phyloP scores from a whole-genome alignment of 2,797 vertebrate species.

The Pipistrellus nathusii region DNA sequence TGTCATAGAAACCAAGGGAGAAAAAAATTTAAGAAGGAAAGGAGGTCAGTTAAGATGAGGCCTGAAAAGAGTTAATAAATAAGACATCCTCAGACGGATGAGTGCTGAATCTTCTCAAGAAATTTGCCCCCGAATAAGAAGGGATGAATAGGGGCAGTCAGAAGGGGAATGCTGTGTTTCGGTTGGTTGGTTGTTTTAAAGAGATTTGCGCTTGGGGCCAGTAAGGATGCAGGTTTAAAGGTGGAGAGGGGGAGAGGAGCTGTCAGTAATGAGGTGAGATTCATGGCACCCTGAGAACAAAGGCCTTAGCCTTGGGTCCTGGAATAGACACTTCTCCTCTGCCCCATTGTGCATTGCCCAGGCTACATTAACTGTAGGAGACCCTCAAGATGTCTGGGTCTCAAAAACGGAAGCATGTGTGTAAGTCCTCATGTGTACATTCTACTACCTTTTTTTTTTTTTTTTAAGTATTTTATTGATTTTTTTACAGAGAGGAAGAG shows the following conservation, averaged over 20 bases:
- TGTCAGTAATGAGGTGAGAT: neutral
- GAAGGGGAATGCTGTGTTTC: neutral
- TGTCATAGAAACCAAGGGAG: neutral
- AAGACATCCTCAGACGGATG: neutral
- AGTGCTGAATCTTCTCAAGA: neutral
- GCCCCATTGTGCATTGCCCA: neutral
- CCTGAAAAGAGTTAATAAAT: neutral
- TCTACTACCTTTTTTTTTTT: too few species aligned
- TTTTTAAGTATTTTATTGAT: too few species aligned
- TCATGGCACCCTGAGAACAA: neutral
- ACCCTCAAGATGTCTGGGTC: neutral
- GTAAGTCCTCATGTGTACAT: rapidly evolving
- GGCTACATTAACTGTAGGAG: neutral
- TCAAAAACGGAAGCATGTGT: neutral
- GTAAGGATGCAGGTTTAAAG: neutral
- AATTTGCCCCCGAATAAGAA: neutral
- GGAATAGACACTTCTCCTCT: neutral
- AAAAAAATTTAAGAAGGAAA: neutral
- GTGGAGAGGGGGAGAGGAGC: neutral
- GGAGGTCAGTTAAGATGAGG: neutral
- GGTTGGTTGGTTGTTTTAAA: neutral
- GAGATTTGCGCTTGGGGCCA: neutral
- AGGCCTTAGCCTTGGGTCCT: neutral
- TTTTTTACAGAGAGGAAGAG: too few species aligned
- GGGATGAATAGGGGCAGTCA: neutral